Evolutionary conservation across 1,140 invertebrate species (phyloP), one percentile per base, ranked within the genome.

Genomic region (Doryteuthis pealeii): DNA sequence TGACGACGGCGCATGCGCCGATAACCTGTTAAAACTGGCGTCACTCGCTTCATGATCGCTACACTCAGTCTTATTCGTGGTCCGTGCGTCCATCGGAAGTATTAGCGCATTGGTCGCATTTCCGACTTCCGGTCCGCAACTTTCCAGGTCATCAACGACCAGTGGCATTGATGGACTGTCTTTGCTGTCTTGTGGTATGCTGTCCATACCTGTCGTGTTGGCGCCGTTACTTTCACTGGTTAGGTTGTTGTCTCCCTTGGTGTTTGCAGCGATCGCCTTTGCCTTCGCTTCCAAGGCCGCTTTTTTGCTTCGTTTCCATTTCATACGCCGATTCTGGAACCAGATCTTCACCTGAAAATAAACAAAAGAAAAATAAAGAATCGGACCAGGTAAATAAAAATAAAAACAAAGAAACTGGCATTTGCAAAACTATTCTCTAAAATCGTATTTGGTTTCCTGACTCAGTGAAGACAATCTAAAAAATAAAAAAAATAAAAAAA

Each of bases 241-340:
- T 67, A 70, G 71, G 31, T 79, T 72, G 40, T 72, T 22, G 28
- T 67, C 58, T 66, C 74, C 45, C 33, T 70, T 75, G 22, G 26
- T 71, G 49, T 30, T 31, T 71, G 72, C 71, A 6, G 77, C 78
- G 0, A 71, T 70, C 8, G 65, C 69, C 62, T 67, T 77, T 12
- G 76, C 26, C 22, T 79, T 80, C 14, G 78, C 67, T 40, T 86
- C 83, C n/a, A 76, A 69, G 22, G 74, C 74, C 4, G 82, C 81
- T 73, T 87, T 88, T 74, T 87, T 87, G 72, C 85, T 86, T 70
- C 87, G 70, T 90, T 99, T 99, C 97, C 97, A 99, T 87, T 99
- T 99, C 83, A 97, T 99, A 62, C 97, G 91, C 0, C 97, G 91
- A 86, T 99, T 99, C 82, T 89, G 89, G 76, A 89, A 89, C 89